These are phyloP conservation scores for Notodonta ziczac DNA, from an alignment of 2,888 invertebrate genomes.

Conservation along the genomic window DNA sequence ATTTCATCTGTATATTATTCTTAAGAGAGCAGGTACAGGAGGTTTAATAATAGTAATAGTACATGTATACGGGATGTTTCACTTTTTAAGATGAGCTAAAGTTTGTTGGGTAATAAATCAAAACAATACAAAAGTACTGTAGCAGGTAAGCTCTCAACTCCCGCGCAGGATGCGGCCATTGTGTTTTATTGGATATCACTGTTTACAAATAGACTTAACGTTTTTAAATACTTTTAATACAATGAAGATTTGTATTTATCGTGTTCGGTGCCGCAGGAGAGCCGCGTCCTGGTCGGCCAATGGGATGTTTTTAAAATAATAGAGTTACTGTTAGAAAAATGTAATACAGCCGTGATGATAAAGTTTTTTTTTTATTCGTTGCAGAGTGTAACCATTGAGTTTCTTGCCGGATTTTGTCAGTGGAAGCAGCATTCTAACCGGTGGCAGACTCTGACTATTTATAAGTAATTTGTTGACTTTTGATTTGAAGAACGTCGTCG, in stretches of 20 bases:
- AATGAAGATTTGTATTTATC: constrained; percentile 5
- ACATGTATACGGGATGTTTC: neutral
- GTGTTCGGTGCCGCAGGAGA: neutral
- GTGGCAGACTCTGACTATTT: too few relatives aligned
- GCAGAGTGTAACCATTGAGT: too few relatives aligned
- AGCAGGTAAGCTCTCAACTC: constrained; percentile 7
- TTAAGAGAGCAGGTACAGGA: neutral
- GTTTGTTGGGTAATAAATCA: constrained; percentile 7
- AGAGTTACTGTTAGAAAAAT: too few relatives aligned
- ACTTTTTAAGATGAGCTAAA: constrained; percentile 1
- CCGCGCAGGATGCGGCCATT: constrained; percentile 9
- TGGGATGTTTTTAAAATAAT: neutral
- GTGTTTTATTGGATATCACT: constrained; percentile 9
- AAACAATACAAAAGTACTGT: neutral
- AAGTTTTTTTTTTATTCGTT: too few relatives aligned
- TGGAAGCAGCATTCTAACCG: too few relatives aligned
- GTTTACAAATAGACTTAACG: constrained; percentile 9
- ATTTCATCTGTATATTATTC: too few relatives aligned
- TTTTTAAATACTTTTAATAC: constrained; percentile 3
- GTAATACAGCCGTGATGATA: too few relatives aligned
- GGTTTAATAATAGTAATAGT: neutral
- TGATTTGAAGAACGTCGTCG: too few relatives aligned
- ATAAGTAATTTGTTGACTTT: too few relatives aligned
- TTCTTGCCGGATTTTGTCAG: too few relatives aligned
- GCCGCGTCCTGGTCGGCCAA: too few relatives aligned